A percentile compares a stretch with the other conserved stretches of the same genome.
These are phyloP conservation scores for Dryobota labecula DNA, from an alignment of 2,888 invertebrate species.

Conservation along the genomic window DNA sequence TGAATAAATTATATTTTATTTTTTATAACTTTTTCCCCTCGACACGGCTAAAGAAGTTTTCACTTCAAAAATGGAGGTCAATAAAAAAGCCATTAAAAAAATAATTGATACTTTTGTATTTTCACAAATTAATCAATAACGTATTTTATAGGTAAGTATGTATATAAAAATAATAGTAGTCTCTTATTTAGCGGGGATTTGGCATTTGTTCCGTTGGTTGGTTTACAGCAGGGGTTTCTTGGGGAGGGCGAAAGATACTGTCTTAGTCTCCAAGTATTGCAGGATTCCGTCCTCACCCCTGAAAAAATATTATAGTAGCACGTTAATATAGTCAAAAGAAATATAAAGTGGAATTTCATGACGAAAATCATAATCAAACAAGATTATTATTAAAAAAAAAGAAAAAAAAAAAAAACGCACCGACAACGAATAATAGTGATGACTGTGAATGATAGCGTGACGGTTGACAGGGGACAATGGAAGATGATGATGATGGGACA, in stretches of 20 bases:
- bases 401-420: too few species aligned
- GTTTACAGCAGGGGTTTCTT: conserved; percentile 81
- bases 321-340: conserved; percentile 7
- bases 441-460: too few species aligned
- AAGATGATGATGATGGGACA: too few species aligned
- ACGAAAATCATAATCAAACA: not conserved
- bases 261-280: conserved; percentile 95
- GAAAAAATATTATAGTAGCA: conserved; percentile 70
- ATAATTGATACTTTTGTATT: conserved; percentile 45
- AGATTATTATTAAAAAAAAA: too few species aligned
- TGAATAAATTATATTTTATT: too few species aligned
- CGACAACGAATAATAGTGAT: too few species aligned
- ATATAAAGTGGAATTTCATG: not conserved
- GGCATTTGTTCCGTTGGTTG: conserved; percentile 15
- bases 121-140: conserved; percentile 40
- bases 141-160: conserved; percentile 17
- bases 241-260: conserved; percentile 93
- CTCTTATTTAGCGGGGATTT: conserved; percentile 24
- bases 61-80: not conserved
- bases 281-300: conserved; percentile 95
- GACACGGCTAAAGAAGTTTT: too few species aligned
- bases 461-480: too few species aligned
- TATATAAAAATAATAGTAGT: conserved; percentile 29
- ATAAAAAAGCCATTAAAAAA: conserved; percentile 8
- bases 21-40: too few species aligned